These are phyloP conservation scores for Asteroscopus sphinx DNA, from an alignment of 2,888 invertebrate genomes.

Conservation along the genomic window DNA sequence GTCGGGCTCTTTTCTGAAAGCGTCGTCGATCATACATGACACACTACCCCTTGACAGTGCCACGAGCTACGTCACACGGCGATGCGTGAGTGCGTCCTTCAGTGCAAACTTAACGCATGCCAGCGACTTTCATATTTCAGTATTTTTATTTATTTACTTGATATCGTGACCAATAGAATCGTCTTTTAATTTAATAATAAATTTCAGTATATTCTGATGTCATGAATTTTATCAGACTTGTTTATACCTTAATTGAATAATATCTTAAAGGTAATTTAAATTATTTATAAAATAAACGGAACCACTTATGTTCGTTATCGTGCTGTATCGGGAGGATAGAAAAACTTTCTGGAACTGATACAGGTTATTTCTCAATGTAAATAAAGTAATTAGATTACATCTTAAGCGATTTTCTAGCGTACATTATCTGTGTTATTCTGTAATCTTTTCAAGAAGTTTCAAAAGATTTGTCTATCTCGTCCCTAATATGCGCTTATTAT, in stretches of 20 bases:
- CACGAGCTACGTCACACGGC: slow-evolving; percentile 34
- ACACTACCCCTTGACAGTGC: slow-evolving; percentile 63
- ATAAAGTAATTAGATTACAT: too few relatives aligned
- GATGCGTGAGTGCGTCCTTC: slow-evolving; percentile 14
- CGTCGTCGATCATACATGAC: slow-evolving; percentile 83
- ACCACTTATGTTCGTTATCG: slow-evolving; percentile 6
- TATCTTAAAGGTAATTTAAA: background rate
- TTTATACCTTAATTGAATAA: background rate
- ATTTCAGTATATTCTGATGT: slow-evolving; percentile 20
- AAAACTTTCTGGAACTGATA: slow-evolving; percentile 9
- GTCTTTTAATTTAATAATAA: background rate
- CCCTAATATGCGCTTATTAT: background rate
- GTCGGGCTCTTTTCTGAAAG: slow-evolving; percentile 99
- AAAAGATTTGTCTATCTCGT: background rate
- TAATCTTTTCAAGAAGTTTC: background rate
- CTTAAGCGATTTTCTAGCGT: too few relatives aligned
- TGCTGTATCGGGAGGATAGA: background rate
- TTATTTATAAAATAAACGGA: background rate
- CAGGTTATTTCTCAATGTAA: background rate
- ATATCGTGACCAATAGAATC: slow-evolving; percentile 4
- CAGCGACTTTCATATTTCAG: slow-evolving; percentile 24
- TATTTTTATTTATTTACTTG: slow-evolving; percentile 34
- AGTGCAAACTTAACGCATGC: slow-evolving; percentile 20
- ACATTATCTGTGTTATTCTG: too few relatives aligned
- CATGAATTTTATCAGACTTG: background rate